A percentile compares a stretch with the other conserved stretches of the same genome.
Evolutionary conservation across 2,797 vertebrate genomes (phyloP).

Genomic region (Synanceia verrucosa): DNA sequence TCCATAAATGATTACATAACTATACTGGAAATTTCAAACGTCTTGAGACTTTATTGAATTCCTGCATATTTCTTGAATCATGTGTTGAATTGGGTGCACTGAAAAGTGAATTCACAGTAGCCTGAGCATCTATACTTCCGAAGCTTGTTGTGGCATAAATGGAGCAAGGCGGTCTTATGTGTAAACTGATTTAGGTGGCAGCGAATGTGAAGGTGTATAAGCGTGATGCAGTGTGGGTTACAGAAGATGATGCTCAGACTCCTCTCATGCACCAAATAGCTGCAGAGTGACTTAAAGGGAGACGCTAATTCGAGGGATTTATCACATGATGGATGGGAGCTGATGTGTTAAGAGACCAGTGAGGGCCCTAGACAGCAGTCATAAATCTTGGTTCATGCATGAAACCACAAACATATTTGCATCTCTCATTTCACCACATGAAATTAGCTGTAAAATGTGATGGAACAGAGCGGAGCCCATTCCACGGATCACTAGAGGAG

Average conservation of each 20-base stretch:
- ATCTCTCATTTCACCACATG: conserved; percentile 57
- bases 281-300: conserved; percentile 61
- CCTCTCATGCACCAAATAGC: conserved; percentile 67
- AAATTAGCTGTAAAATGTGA: conserved; percentile 73
- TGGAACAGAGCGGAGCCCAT: conserved; percentile 55
- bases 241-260: conserved; percentile 27
- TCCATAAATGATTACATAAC: background rate
- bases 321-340: conserved; percentile 72
- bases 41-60: background rate
- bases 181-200: conserved; percentile 30
- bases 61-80: background rate
- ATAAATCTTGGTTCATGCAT: conserved; percentile 77
- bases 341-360: conserved; percentile 68
- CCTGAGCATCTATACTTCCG: conserved; percentile 9
- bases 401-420: conserved; percentile 74
- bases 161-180: background rate
- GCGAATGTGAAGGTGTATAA: conserved; percentile 30
- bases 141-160: conserved; percentile 30
- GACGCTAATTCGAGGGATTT: conserved; percentile 66
- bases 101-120: background rate
- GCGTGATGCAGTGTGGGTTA: background rate
- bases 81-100: background rate
- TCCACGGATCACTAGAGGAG: conserved; percentile 51
- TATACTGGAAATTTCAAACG: background rate
- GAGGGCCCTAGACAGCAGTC: conserved; percentile 55